Evolutionary conservation across 1,140 invertebrate species (phyloP).

Genomic region (Drosophila biarmipes): DNA sequence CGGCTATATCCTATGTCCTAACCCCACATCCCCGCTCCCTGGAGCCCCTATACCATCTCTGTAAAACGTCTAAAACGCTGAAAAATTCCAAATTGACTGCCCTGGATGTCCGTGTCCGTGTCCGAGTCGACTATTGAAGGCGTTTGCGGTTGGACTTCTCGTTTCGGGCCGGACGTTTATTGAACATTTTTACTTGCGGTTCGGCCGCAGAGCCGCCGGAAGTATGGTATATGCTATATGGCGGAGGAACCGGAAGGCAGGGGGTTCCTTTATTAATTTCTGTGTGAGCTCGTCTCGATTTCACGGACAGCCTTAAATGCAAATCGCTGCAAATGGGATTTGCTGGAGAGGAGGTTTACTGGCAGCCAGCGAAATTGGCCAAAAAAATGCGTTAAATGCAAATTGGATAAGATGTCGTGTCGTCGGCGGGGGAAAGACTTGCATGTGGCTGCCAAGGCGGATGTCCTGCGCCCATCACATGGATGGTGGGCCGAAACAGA

Average conservation of each 20-base stretch:
- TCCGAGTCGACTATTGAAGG: slow-evolving; percentile 60
- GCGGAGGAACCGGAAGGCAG: not conserved
- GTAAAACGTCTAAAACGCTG: slow-evolving; percentile 44
- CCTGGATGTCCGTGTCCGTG: slow-evolving; percentile 24
- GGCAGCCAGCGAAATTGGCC: slow-evolving; percentile 49
- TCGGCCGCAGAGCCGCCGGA: not conserved
- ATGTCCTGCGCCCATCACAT: slow-evolving; percentile 67
- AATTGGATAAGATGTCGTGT: slow-evolving; percentile 77
- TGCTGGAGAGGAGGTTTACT: slow-evolving; percentile 24
- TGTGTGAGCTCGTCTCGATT: slow-evolving; percentile 63
- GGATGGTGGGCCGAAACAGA: slow-evolving; percentile 62
- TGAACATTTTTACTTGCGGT: slow-evolving; percentile 82
- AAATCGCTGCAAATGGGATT: slow-evolving; percentile 77
- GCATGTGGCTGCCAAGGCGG: slow-evolving; percentile 49
- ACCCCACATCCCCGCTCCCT: slow-evolving; percentile 1
- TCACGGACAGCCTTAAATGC: slow-evolving; percentile 77
- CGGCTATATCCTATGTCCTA: slow-evolving; percentile 11
- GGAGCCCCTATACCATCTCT: slow-evolving; percentile 1
- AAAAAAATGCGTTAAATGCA: slow-evolving; percentile 81
- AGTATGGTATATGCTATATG: slow-evolving; percentile 27
- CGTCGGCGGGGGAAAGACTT: slow-evolving; percentile 17
- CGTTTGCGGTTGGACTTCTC: slow-evolving; percentile 63
- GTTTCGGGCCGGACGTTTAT: slow-evolving; percentile 67
- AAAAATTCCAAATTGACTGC: slow-evolving; percentile 76
- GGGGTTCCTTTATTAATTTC: slow-evolving; percentile 73